A percentile compares a stretch with the other conserved stretches of the same genome.
phyloP scores from a whole-genome alignment of 2,113 vertebrate species.

The Tor tambroides region DNA sequence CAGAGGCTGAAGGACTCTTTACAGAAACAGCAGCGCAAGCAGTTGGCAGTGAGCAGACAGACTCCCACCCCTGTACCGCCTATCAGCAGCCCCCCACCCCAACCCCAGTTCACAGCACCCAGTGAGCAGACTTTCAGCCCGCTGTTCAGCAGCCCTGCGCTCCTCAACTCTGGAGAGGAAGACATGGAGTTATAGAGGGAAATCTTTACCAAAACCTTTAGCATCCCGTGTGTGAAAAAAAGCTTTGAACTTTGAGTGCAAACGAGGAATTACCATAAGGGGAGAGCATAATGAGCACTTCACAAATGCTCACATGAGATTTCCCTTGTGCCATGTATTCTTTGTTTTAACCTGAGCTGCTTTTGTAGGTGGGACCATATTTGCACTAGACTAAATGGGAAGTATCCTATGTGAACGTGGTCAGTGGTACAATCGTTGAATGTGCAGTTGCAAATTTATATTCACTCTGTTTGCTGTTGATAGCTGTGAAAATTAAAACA shows the following conservation, averaged over 20 bases:
- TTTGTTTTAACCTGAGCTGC: not conserved
- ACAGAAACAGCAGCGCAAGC: conserved; percentile 74
- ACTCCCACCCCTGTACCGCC: conserved; percentile 63
- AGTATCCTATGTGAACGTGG: not conserved
- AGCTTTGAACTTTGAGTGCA: conserved; percentile 9
- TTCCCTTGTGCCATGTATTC: conserved; percentile 9
- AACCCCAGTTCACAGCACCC: conserved; percentile 43
- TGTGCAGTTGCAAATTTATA: not conserved
- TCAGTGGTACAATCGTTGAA: conserved; percentile 13
- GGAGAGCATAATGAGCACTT: not conserved
- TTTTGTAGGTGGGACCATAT: conserved; percentile 19
- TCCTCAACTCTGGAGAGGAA: conserved; percentile 70
- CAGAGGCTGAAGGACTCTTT: conserved; percentile 72
- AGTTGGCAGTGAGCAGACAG: conserved; percentile 65
- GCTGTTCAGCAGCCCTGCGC: conserved; percentile 61
- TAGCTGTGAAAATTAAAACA: not conserved
- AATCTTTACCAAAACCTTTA: not conserved
- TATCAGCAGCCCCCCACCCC: conserved; percentile 46
- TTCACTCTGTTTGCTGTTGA: conserved; percentile 11
- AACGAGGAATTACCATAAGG: not conserved
- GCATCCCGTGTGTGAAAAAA: not conserved
- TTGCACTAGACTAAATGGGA: not conserved
- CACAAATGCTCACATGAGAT: not conserved
- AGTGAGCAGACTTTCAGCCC: conserved; percentile 57
- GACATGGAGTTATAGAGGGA: conserved; percentile 79